These are phyloP conservation scores for Nomada hirtipes DNA, from an alignment of 2,888 invertebrate genomes.

Conservation along the genomic window DNA sequence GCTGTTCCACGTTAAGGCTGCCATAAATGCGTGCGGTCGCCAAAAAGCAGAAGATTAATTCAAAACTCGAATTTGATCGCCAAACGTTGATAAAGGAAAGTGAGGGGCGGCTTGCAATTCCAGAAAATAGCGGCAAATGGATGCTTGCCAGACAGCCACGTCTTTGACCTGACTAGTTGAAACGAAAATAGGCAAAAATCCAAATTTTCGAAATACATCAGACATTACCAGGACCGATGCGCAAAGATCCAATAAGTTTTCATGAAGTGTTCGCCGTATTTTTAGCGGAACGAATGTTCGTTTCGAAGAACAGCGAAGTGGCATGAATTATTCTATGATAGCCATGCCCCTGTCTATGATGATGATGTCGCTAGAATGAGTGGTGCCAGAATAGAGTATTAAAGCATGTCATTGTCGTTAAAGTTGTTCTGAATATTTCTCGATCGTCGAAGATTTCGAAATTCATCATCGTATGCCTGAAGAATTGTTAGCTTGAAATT, in stretches of 20 bases:
- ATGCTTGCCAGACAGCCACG: slow-evolving; percentile 72
- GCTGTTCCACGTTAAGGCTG: slow-evolving; percentile 28
- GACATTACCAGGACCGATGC: slow-evolving; percentile 14
- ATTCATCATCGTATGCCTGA: too few relatives aligned
- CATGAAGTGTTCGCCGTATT: background rate
- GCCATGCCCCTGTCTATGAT: too few relatives aligned
- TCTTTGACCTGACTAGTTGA: slow-evolving; percentile 56
- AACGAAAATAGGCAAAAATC: slow-evolving; percentile 72
- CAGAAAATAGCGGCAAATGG: slow-evolving; percentile 62
- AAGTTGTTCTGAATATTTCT: too few relatives aligned
- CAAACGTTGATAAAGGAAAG: slow-evolving; percentile 65
- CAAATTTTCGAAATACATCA: slow-evolving; percentile 68
- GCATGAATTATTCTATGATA: too few relatives aligned
- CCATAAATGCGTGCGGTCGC: slow-evolving; percentile 25
- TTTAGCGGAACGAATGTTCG: background rate
- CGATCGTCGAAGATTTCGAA: too few relatives aligned
- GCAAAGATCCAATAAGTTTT: slow-evolving; percentile 1
- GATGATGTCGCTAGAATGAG: too few relatives aligned
- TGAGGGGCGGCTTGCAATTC: slow-evolving; percentile 50
- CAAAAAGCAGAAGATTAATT: slow-evolving; percentile 65
- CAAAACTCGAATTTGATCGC: slow-evolving; percentile 70
- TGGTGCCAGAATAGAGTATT: too few relatives aligned
- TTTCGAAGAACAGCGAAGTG: too few relatives aligned
- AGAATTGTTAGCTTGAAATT: too few relatives aligned
- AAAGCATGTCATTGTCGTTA: too few relatives aligned